Base-by-base conservation (phyloP, 2,888 invertebrate species). In the Miltochrista miniata region DNA sequence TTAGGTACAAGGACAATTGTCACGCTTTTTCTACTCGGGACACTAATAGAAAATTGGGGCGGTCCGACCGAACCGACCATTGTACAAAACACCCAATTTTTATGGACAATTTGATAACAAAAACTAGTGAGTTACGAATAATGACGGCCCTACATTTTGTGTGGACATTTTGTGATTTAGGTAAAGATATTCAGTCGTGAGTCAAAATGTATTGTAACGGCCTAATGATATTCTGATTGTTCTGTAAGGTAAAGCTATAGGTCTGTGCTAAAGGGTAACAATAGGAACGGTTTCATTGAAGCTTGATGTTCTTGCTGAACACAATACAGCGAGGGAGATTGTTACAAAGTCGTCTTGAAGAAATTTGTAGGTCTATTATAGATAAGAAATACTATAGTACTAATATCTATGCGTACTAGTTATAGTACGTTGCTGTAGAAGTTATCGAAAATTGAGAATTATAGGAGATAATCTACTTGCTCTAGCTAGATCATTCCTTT, bases 21-120 rank as follows among this genome's bases (percentile, higher is more conserved):
- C 59, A 51, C 54, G 45, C 55, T 66, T 64, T 68, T 59, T 15
- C 61, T n/a, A 47, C 33, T 48, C 59, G 40, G 46, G 34, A 47
- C 54, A 64, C 51, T 64, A 62, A 66, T 64, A 66, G 59, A 56
- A 68, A 64, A 64, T 62, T 48, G 54, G 65, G 55, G 47, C 51
- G 61, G 59, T 48, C 45, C 45, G 36, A 54, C 41, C 46, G 50
- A 44, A 50, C 18, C 34, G 33, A 18, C 51, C 30, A 43, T 47
- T 64, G 57, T 43, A 34, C 29, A 35, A 47, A 41, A 47, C 41
- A 45, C 36, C 36, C 18, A 51, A 54, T 51, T 56, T 59, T 64
- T 61, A 56, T 59, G 65, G 51, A 46, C 53, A 57, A 66, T 68
- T 68, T 68, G 42, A 45, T 55, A 55, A 55, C 68, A 68, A 66